phyloP scores from a whole-genome alignment of 1,140 invertebrate genomes.

The Nasonia vitripennis region DNA sequence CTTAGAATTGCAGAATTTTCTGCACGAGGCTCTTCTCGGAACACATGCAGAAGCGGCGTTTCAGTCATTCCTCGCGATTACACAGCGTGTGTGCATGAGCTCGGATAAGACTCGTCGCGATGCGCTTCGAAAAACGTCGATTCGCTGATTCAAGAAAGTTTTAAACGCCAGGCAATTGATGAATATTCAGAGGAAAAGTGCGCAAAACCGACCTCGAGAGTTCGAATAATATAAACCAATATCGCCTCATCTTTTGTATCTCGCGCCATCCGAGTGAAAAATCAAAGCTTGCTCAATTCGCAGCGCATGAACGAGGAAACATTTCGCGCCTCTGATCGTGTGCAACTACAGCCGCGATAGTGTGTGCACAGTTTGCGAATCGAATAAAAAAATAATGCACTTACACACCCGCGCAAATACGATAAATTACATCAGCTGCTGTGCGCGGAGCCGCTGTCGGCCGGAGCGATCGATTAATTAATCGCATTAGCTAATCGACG shows the following conservation, averaged over 20 bases:
- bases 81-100: too few species aligned
- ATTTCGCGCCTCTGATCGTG: too few species aligned
- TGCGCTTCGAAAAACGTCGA: background rate
- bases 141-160: too few species aligned
- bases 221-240: background rate
- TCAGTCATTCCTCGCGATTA: background rate
- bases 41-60: background rate
- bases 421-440: background rate
- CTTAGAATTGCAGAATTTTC: slow-evolving; percentile 13
- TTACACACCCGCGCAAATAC: background rate
- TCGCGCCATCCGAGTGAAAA: too few species aligned
- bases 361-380: too few species aligned
- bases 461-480: background rate
- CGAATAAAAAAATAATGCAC: background rate
- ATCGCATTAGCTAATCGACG: background rate
- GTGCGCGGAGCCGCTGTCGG: too few species aligned
- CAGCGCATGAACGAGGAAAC: too few species aligned
- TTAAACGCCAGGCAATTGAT: too few species aligned
- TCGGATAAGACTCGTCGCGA: background rate
- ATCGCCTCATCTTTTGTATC: too few species aligned
- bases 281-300: too few species aligned
- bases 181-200: too few species aligned
- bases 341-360: background rate
- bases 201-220: too few species aligned
- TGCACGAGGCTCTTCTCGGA: background rate